Conservation (phyloP, 2,797 vertebrate genomes). For the Poecilia wingei region DNA sequence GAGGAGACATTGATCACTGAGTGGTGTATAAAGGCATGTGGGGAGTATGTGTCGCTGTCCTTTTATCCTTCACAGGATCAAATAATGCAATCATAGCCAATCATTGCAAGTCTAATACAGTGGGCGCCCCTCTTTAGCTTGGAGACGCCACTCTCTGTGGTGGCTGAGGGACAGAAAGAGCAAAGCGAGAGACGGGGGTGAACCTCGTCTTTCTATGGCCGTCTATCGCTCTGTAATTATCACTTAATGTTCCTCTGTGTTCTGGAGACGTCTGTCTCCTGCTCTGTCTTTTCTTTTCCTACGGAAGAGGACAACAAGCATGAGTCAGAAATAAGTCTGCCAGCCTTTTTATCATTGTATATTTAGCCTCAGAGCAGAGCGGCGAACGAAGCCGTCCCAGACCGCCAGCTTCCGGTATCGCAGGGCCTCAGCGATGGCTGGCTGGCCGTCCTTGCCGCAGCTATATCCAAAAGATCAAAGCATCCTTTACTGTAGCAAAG, state of each 20-base stretch:
- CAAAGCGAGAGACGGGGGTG: slow-evolving; percentile 50
- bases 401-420: slow-evolving; percentile 75
- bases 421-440: slow-evolving; percentile 48
- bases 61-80: slow-evolving; percentile 66
- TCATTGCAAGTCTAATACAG: slow-evolving; percentile 74
- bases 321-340: slow-evolving; percentile 78
- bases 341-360: slow-evolving; percentile 79
- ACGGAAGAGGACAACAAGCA: slow-evolving; percentile 62
- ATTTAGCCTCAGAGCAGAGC: slow-evolving; percentile 74
- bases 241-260: slow-evolving; percentile 70
- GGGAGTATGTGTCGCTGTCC: slow-evolving; percentile 53
- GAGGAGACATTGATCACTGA: slow-evolving; percentile 46
- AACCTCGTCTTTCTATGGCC: slow-evolving; percentile 63
- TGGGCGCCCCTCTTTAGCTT: slow-evolving; percentile 74
- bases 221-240: slow-evolving; percentile 78
- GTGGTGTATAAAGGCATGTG: slow-evolving; percentile 59
- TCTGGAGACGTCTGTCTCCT: slow-evolving; percentile 70
- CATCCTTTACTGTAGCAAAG: slow-evolving; percentile 56
- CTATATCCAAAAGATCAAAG: slow-evolving; percentile 65
- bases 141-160: slow-evolving; percentile 77
- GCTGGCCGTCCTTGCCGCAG: slow-evolving; percentile 59
- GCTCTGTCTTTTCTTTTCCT: slow-evolving; percentile 54
- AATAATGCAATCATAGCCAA: slow-evolving; percentile 77
- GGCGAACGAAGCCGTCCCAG: slow-evolving; percentile 64
- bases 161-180: slow-evolving; percentile 61